phyloP scores from a whole-genome alignment of 1,140 invertebrate species.

The Drosophila busckii region DNA sequence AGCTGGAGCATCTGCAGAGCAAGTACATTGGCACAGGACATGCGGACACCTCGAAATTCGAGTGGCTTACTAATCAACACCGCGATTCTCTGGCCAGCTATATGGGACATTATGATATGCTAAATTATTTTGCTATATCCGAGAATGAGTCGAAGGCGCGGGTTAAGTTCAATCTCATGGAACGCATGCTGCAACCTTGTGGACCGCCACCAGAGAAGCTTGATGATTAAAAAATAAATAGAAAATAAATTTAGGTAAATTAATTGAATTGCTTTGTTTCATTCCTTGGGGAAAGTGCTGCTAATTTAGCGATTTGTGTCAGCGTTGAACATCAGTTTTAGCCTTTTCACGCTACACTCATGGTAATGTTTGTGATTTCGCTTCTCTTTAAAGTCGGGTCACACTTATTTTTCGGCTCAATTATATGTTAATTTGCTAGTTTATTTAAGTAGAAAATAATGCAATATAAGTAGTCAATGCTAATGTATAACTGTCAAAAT shows the following conservation, averaged over 20 bases:
- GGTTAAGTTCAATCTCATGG: constrained; percentile 97
- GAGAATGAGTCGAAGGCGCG: constrained; percentile 98
- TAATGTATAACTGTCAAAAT: constrained; percentile 9
- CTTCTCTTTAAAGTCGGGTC: neutral
- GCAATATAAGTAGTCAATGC: constrained; percentile 23
- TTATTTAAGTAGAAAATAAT: constrained; percentile 29
- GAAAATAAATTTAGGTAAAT: constrained; percentile 15
- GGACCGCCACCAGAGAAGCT: constrained; percentile 97
- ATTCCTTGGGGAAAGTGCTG: constrained; percentile 1
- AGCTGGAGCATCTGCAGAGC: constrained; percentile 98
- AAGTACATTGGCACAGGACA: constrained; percentile 99
- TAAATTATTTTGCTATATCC: constrained; percentile 95
- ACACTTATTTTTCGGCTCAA: constrained; percentile 37
- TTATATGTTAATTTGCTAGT: constrained; percentile 35
- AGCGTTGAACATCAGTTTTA: too few species aligned
- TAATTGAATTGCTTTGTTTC: constrained; percentile 1
- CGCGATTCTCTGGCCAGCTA: constrained; percentile 97
- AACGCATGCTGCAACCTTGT: constrained; percentile 99
- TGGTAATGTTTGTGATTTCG: constrained; percentile 3
- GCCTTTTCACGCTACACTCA: too few species aligned
- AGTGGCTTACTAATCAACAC: constrained; percentile 98
- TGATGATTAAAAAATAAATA: constrained; percentile 87
- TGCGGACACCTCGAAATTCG: constrained; percentile 95
- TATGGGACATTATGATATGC: constrained; percentile 95
- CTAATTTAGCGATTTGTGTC: too few species aligned